A percentile compares a stretch with the other conserved stretches of the same genome.
Conservation (phyloP, 64 coral and sea anemone genomes). For the Stylophora pistillata region DNA sequence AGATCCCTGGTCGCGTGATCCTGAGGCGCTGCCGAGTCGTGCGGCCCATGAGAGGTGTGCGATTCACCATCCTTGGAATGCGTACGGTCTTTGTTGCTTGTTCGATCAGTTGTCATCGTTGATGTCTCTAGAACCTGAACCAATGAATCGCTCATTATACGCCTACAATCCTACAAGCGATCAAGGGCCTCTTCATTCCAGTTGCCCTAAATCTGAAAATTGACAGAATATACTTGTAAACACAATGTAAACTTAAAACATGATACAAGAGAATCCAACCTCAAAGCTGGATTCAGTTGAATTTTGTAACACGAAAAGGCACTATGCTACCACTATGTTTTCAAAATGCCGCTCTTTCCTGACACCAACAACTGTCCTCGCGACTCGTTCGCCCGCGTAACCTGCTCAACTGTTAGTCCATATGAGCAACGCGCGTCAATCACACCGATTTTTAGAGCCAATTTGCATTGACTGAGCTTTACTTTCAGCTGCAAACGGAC, state of each 20-base stretch:
- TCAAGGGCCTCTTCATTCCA: slow-evolving; percentile 45
- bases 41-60: slow-evolving; percentile 16
- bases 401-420: background rate
- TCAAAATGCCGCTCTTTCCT: background rate
- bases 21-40: slow-evolving; percentile 11
- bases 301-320: background rate
- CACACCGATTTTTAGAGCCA: background rate
- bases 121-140: slow-evolving; percentile 31
- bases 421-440: background rate
- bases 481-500: background rate
- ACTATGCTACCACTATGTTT: background rate
- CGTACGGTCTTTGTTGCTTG: slow-evolving; percentile 43
- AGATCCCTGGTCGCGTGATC: slow-evolving; percentile 38
- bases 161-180: slow-evolving; percentile 38
- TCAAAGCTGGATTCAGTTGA: background rate
- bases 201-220: slow-evolving; percentile 38
- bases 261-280: background rate
- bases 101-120: slow-evolving; percentile 48
- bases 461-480: background rate
- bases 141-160: slow-evolving; percentile 57
- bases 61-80: slow-evolving; percentile 43
- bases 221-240: background rate
- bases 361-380: background rate
- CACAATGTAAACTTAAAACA: background rate
- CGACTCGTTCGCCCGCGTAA: background rate